Base-by-base conservation (phyloP, 2,888 invertebrate species). In the Himalopsyche tibetana region DNA sequence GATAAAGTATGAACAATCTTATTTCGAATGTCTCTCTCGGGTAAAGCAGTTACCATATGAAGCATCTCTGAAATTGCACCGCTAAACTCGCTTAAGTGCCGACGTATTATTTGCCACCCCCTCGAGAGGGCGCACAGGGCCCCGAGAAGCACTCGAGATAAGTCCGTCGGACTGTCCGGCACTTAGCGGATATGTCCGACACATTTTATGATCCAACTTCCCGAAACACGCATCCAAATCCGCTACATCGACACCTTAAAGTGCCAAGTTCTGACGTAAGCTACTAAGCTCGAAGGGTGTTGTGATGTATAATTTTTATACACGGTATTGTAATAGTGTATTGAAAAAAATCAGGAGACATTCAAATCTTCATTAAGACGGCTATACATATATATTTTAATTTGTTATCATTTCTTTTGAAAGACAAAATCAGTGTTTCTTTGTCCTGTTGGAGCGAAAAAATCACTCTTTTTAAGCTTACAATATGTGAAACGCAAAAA, bases 161-260 rank as follows among this genome's bases (percentile, higher is more conserved):
- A 74, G 74, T 74, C 74, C 36, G 74, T 74, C 15, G 74, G 36
- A 74, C 74, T 74, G 74, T 15, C 74, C 38, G 74, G 15, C 28
- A 74, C 74, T 74, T 74, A 74, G 36, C 15, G 74, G 74, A 74
- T 74, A 38, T 74, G 74, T 74, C 36, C 15, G 74, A 19, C 28
- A 36, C 80, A 80, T 80, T 80, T 80, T 80, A 80, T 80, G 80
- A 80, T 51, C 45, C 51, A 42, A 80, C 80, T 80, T 80, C 80
- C 51, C 45, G 51, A 74, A 74, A 74, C 45, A 45, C 80, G 80
- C 80, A 42, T 80, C 80, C 45, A 36, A 51, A 45, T 80, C 36
- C 51, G 51, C 80, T 45, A 80, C 80, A 80, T 42, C 45, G 51
- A 36, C 80, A 80, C 80, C 51, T 80, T 45, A 80, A 80, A 42